Percentiles rank a stretch among this genome's conserved stretches.
These are phyloP conservation scores for Mungos mungo DNA, from an alignment of 2,113 vertebrate species.

Conservation along the genomic window DNA sequence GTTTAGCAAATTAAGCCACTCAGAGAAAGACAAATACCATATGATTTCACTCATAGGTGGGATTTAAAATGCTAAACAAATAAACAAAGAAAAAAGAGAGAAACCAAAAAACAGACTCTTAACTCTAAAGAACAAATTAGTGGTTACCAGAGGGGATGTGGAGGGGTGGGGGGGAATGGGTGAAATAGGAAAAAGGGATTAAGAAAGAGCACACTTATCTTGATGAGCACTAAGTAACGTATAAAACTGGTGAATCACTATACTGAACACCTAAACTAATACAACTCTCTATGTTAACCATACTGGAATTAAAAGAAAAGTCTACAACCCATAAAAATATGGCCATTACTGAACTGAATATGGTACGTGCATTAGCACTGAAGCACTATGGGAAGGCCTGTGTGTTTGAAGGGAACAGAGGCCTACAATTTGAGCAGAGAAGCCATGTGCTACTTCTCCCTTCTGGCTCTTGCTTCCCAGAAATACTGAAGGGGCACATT, in stretches of 20 bases:
- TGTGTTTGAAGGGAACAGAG: neutral
- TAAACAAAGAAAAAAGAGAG: neutral
- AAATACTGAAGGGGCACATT: conserved; percentile 49
- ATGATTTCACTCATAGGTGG: neutral
- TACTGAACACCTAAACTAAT: neutral
- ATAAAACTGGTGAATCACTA: neutral
- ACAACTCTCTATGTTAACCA: neutral
- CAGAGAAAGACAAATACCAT: neutral
- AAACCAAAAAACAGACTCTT: neutral
- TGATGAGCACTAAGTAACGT: neutral
- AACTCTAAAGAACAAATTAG: neutral
- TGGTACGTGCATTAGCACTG: fast-evolving
- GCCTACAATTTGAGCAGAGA: neutral
- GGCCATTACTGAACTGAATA: neutral
- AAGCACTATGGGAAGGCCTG: fast-evolving
- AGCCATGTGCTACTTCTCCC: neutral
- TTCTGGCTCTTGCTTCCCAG: neutral
- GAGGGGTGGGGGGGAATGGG: neutral
- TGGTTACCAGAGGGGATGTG: neutral
- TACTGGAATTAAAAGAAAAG: neutral
- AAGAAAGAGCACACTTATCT: neutral
- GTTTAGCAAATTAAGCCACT: neutral
- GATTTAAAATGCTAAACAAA: neutral
- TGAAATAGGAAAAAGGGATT: neutral
- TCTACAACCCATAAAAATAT: neutral